Percentiles rank a stretch among this genome's conserved stretches.
These are phyloP conservation scores for Diogma glabrata DNA, from an alignment of 2,888 invertebrate genomes.

Conservation along the genomic window DNA sequence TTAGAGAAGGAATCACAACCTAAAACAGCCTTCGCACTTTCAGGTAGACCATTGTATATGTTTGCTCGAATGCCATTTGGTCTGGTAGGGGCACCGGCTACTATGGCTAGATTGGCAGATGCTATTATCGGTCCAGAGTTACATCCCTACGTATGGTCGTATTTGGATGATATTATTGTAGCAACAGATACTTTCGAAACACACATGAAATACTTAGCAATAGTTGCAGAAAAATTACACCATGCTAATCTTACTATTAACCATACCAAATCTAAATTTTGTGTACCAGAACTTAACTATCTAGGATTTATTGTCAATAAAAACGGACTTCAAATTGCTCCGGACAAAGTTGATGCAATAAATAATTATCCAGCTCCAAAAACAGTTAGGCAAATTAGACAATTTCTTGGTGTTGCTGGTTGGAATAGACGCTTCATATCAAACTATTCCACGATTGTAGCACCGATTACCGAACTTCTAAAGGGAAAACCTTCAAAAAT, in stretches of 20 bases:
- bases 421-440: background rate
- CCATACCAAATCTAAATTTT: background rate
- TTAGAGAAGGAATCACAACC: no score
- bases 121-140: background rate
- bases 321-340: background rate
- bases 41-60: background rate
- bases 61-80: background rate
- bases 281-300: background rate
- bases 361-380: background rate
- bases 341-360: background rate
- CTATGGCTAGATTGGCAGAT: background rate
- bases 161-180: background rate
- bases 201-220: background rate
- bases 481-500: background rate
- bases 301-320: background rate
- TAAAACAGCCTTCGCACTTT: background rate
- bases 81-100: background rate
- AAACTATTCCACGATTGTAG: background rate
- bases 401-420: background rate
- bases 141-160: background rate
- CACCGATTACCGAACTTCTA: background rate
- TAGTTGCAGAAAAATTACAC: background rate
- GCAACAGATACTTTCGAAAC: background rate
- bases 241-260: background rate
- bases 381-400: background rate